A percentile compares a stretch with the other conserved stretches of the same genome.
These are phyloP conservation scores for Brachionus paranguensis DNA, from an alignment of 1,140 invertebrate species.

Conservation along the genomic window DNA sequence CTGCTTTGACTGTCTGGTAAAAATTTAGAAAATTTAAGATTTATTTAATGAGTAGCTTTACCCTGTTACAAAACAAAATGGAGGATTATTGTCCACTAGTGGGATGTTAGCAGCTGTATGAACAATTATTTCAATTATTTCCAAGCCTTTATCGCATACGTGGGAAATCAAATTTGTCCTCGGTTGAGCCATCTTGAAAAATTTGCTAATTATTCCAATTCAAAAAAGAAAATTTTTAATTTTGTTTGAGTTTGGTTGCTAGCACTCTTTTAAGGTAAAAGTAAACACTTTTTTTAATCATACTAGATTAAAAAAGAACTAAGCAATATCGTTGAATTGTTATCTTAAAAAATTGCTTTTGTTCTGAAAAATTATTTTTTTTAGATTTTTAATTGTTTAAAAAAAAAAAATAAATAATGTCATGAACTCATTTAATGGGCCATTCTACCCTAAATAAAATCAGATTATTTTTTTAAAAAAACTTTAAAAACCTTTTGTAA, in stretches of 20 bases:
- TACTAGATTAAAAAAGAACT: not conserved
- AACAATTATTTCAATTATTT: constrained; percentile 10
- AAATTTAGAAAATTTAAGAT: not conserved
- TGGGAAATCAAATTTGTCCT: constrained; percentile 29
- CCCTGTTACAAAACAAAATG: constrained; percentile 17
- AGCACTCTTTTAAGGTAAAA: not conserved
- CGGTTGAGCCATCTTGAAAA: constrained; percentile 24
- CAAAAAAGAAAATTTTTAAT: not conserved
- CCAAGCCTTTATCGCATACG: not conserved
- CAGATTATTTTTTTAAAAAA: no score
- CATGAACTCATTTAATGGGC: no score
- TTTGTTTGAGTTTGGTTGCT: not conserved
- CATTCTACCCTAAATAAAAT: no score
- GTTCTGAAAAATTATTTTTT: no score
- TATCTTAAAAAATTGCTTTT: no score
- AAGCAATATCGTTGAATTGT: no score
- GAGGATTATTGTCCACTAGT: not conserved
- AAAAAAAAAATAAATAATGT: no score
- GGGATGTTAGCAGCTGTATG: constrained; percentile 26
- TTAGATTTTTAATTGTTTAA: no score
- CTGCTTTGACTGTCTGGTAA: not conserved
- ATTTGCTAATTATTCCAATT: not conserved
- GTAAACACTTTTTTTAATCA: not conserved
- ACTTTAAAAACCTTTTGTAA: no score
- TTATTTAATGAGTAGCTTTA: not conserved